Conservation (phyloP, 30 jellyfish, hydroid and myxozoan genomes). For the Aurelia aurita region DNA sequence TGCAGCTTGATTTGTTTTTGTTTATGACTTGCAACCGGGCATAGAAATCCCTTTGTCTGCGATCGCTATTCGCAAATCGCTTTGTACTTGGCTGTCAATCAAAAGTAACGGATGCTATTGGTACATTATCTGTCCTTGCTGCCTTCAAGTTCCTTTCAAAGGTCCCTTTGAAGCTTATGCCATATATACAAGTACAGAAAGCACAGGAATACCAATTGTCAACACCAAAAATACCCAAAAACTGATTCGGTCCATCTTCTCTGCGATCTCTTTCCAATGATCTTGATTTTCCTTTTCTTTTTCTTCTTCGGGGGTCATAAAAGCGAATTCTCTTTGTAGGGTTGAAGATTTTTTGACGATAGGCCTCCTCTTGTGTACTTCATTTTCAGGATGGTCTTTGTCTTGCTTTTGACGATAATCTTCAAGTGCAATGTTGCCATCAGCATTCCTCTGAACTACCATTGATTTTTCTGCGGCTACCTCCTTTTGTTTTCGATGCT, state of each 20-base stretch:
- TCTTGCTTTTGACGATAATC: no score
- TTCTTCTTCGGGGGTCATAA: constrained; percentile 49
- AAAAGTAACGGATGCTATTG: no score
- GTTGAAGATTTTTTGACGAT: not conserved
- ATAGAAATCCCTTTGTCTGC: no score
- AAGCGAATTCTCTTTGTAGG: constrained; percentile 1
- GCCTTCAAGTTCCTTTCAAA: no score
- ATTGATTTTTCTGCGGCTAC: no score
- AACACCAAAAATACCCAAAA: constrained; percentile 19
- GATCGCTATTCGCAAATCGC: no score
- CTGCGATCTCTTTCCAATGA: constrained; percentile 46
- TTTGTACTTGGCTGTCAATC: no score
- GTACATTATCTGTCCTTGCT: no score
- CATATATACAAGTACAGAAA: no score
- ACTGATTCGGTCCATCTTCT: constrained; percentile 6
- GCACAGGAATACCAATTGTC: not conserved
- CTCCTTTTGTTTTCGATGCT: not conserved
- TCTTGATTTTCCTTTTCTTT: constrained; percentile 39
- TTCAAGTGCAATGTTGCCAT: constrained; percentile 1
- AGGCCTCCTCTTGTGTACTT: constrained; percentile 25
- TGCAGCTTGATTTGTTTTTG: no score
- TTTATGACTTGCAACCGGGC: no score
- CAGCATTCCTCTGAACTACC: not conserved
- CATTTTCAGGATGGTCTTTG: constrained; percentile 3
- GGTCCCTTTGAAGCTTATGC: no score